A percentile compares a stretch with the other conserved stretches of the same genome.
phyloP scores from a whole-genome alignment of 2,888 invertebrate genomes.

The Heteromyza rotundicornis region DNA sequence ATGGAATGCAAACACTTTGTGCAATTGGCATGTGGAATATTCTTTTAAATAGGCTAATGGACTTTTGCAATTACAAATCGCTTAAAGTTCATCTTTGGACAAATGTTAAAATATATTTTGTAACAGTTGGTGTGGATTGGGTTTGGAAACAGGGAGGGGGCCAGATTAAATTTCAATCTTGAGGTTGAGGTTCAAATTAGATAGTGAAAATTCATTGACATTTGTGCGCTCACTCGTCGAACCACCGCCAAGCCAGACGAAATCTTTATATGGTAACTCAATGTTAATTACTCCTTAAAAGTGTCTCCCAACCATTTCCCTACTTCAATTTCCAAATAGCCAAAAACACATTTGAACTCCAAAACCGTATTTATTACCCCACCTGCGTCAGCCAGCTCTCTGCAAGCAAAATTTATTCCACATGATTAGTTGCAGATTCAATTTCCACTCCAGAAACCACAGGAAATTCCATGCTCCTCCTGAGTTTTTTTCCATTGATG shows the following conservation, averaged over 20 bases:
- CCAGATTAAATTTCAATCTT: too few species aligned
- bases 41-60: slow-evolving; percentile 5
- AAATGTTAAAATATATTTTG: too few species aligned
- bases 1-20: not conserved
- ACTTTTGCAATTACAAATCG: slow-evolving; percentile 10
- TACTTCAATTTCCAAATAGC: not conserved
- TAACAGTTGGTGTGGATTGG: too few species aligned
- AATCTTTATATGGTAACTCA: too few species aligned
- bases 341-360: not conserved
- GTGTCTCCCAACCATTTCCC: too few species aligned
- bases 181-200: too few species aligned
- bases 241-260: too few species aligned
- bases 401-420: slow-evolving; percentile 55
- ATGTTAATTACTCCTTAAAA: too few species aligned
- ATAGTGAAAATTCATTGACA: too few species aligned
- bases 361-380: not conserved
- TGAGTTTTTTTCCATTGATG: slow-evolving; percentile 11
- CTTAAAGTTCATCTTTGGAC: too few species aligned
- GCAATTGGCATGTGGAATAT: not conserved
- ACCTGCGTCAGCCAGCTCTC: not conserved
- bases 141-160: too few species aligned
- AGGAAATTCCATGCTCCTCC: not conserved
- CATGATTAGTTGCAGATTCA: slow-evolving; percentile 58
- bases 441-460: slow-evolving; percentile 30
- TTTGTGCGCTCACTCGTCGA: too few species aligned